Percentiles rank a stretch among this genome's conserved stretches.
These are phyloP conservation scores for Typhlomys cinereus DNA, from an alignment of 2,113 vertebrate species.

Conservation along the genomic window DNA sequence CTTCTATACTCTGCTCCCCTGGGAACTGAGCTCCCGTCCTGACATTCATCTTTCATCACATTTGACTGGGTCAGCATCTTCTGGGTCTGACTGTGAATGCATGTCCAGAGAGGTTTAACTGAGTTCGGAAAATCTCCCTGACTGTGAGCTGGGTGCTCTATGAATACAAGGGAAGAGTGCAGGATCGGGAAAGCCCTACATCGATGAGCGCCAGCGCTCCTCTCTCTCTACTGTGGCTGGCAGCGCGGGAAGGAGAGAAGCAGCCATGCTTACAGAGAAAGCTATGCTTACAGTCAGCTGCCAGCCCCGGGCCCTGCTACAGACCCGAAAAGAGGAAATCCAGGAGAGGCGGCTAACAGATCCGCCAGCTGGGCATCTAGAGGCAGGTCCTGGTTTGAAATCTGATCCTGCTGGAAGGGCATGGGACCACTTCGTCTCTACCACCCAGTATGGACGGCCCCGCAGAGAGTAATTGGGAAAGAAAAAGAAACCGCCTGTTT, in stretches of 20 bases:
- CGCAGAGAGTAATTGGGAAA: not conserved
- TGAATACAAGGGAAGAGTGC: too few species aligned
- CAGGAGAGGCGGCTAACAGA: not conserved
- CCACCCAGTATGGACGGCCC: not conserved
- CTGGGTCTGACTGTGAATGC: too few species aligned
- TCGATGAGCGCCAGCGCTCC: too few species aligned
- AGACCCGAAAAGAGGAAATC: too few species aligned
- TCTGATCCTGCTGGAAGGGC: not conserved
- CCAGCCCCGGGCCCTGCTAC: not conserved
- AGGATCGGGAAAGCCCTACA: too few species aligned
- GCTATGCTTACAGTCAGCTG: accelerated
- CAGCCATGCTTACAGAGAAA: not conserved
- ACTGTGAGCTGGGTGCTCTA: too few species aligned
- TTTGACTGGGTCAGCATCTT: too few species aligned
- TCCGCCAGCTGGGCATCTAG: accelerated
- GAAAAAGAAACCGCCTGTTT: not conserved
- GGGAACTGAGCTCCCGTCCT: not conserved
- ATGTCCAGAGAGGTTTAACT: too few species aligned
- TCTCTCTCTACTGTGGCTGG: too few species aligned
- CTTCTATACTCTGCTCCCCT: not conserved
- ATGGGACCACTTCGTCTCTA: not conserved
- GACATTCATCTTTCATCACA: too few species aligned
- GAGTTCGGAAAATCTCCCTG: too few species aligned
- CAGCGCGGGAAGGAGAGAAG: accelerated
- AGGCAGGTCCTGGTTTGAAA: not conserved